Evolutionary conservation across 1,140 invertebrate genomes (phyloP), one percentile per base, ranked within the genome.

Genomic region (Bombus consobrinus): DNA sequence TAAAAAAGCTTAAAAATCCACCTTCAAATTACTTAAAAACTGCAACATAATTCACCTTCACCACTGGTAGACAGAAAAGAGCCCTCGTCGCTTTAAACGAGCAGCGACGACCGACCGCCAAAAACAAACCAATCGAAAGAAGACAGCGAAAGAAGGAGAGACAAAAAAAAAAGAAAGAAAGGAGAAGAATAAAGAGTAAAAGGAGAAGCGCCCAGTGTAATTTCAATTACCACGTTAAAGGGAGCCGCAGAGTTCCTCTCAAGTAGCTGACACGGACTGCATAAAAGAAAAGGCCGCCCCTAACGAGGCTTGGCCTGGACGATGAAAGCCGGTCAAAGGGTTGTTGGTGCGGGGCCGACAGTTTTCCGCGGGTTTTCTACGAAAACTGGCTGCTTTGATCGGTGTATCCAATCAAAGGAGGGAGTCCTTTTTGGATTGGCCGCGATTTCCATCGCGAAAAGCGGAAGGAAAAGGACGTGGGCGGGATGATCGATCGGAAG

Each of bases 401-500:
- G 59, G 68, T 62, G 39, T 47, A 41, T 22, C 41, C 57, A n/a
- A 64, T 80, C 41, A 78, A 64, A 83, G 43, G 62, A 71, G 34
- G 34, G 12, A 28, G 59, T 59, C n/a, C 53, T 39, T 41, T 77
- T 53, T 57, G 8, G 53, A 47, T 66, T 71, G 66, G 69, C 32
- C 78, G 81, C 73, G 75, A 89, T 90, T 82, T 85, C 69, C 75
- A 89, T 87, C 59, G 78, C 82, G 85, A 66, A 57, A 81, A 87
- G 74, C 77, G 85, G 88, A 90, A 89, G 82, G 78, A 87, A 89
- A 88, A 92, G 79, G 88, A 92, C 66, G 78, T 81, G 85, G 88
- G 79, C 72, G 90, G 88, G 78, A 75, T 91, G 92, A 93, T 93
- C 92, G 92, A 92, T 92, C 90, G 88, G 82, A 84, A 66, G 83